These are phyloP conservation scores for Metalampra italica DNA, from an alignment of 2,888 invertebrate genomes.

Conservation along the genomic window DNA sequence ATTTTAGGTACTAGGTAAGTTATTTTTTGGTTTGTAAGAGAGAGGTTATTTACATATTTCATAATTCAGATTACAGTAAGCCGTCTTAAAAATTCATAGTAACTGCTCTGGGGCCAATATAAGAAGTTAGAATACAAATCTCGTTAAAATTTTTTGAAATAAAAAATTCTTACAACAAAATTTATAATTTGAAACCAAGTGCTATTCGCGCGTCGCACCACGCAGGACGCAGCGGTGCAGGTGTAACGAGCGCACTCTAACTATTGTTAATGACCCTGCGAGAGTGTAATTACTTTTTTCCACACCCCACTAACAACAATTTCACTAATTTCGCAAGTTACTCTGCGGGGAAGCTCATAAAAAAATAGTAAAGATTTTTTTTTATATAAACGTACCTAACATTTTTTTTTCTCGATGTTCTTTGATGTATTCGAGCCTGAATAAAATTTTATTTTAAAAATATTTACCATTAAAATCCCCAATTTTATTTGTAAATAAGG, in stretches of 20 bases:
- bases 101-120: too few relatives aligned
- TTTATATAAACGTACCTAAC: slow-evolving; percentile 11
- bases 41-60: too few relatives aligned
- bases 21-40: too few relatives aligned
- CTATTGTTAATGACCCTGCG: slow-evolving; percentile 71
- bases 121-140: too few relatives aligned
- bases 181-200: slow-evolving; percentile 15
- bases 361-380: slow-evolving; percentile 13
- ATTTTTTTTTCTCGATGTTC: too few relatives aligned
- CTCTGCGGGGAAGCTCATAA: slow-evolving; percentile 21
- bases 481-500: too few relatives aligned
- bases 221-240: background rate
- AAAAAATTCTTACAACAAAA: background rate
- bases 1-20: too few relatives aligned
- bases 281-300: slow-evolving; percentile 72
- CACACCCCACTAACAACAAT: slow-evolving; percentile 57
- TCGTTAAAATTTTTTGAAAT: background rate
- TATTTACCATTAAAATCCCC: too few relatives aligned
- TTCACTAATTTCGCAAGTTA: slow-evolving; percentile 65
- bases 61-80: too few relatives aligned
- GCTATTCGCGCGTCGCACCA: slow-evolving; percentile 19
- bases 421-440: too few relatives aligned
- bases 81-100: too few relatives aligned
- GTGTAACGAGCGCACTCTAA: slow-evolving; percentile 27
- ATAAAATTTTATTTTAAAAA: too few relatives aligned